Evolutionary conservation across 2,113 vertebrate species (phyloP).

Genomic region (Clupea harengus): DNA sequence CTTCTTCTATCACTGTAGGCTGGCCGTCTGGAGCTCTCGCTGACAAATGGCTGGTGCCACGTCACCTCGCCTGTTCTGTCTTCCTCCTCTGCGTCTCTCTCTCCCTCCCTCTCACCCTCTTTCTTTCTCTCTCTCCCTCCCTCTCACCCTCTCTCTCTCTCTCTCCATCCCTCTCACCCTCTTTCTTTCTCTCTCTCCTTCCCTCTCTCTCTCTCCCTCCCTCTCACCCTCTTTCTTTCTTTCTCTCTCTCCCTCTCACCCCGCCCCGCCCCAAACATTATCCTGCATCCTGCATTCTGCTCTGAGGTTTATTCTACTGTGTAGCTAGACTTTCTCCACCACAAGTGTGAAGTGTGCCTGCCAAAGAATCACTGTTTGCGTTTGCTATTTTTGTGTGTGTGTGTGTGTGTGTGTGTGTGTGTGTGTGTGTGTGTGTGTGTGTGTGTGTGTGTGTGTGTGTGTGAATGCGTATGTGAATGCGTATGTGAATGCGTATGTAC

Average conservation of each 20-base stretch:
- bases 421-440: slow-evolving; percentile 26
- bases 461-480: neutral
- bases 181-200: neutral
- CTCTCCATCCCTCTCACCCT: neutral
- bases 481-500: neutral
- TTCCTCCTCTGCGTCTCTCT: neutral
- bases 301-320: neutral
- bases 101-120: neutral
- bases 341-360: slow-evolving; percentile 1
- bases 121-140: neutral
- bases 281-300: neutral
- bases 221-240: neutral
- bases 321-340: neutral
- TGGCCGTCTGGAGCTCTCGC: neutral
- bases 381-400: slow-evolving; percentile 28
- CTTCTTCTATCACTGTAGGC: neutral
- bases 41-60: neutral
- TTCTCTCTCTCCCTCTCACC: neutral
- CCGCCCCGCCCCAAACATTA: neutral
- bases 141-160: neutral
- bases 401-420: slow-evolving; percentile 13
- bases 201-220: neutral
- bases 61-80: neutral
- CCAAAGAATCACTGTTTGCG: neutral
- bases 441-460: neutral